A percentile compares a stretch with the other conserved stretches of the same genome.
Evolutionary conservation across 2,113 vertebrate genomes (phyloP).

Genomic region (rabbit (Oryctolagus cuniculus)): mOryCun1.1 NC_091441.1:40097501-40098000

Average conservation of each 20-base stretch:
- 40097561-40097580: background rate
- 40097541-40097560: background rate
- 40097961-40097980: constrained; percentile 81
- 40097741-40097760: background rate
- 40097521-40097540: background rate
- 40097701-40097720: background rate
- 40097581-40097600: background rate
- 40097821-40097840: constrained; percentile 72
- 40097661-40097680: background rate
- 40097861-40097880: constrained; percentile 82
- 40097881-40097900: constrained; percentile 83
- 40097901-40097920: constrained; percentile 84
- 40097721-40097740: background rate
- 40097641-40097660: background rate
- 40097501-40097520: background rate
- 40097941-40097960: constrained; percentile 84
- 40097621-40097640: background rate
- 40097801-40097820: background rate
- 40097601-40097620: background rate
- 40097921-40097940: constrained; percentile 81
- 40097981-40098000: constrained; percentile 76
- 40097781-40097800: background rate
- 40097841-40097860: constrained; percentile 81
- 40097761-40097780: background rate
- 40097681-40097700: background rate